Conservation (phyloP, 2,888 invertebrate species). For the Nephrotoma flavescens region DNA sequence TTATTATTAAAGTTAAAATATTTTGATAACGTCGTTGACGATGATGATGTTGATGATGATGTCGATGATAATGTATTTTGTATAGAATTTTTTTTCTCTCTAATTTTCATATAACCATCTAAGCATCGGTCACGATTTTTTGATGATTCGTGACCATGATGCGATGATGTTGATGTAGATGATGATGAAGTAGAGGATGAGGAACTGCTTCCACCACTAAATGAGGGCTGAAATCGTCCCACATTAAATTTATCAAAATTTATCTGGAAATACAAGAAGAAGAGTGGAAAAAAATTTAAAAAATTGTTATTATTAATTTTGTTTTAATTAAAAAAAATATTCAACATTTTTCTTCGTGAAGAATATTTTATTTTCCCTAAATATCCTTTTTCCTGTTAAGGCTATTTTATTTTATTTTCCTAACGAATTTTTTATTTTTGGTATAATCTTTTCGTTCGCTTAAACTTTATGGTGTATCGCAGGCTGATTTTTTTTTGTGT, state of each 20-base stretch:
- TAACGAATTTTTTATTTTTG: background rate
- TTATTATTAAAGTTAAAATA: background rate
- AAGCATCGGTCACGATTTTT: constrained; percentile 49
- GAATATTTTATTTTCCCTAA: background rate
- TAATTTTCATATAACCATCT: constrained; percentile 57
- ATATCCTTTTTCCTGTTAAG: background rate
- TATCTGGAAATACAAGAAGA: constrained; percentile 39
- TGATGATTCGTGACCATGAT: constrained; percentile 25
- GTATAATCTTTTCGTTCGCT: background rate
- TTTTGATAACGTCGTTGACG: background rate
- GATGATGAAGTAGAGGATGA: background rate
- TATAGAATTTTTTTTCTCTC: background rate
- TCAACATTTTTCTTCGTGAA: background rate
- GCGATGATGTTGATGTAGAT: constrained; percentile 28
- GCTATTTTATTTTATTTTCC: background rate
- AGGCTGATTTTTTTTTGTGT: background rate
- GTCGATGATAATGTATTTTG: background rate
- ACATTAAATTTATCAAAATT: constrained; percentile 74
- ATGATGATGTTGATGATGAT: background rate
- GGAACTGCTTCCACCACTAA: background rate
- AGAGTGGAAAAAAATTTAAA: background rate
- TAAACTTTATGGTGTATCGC: background rate
- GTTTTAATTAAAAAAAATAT: background rate
- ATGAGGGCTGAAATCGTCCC: constrained; percentile 43
- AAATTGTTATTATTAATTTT: background rate